A percentile compares a stretch with the other conserved stretches of the same genome.
Conservation (phyloP, 2,888 invertebrate species). For the Allolobophora icterica region DNA sequence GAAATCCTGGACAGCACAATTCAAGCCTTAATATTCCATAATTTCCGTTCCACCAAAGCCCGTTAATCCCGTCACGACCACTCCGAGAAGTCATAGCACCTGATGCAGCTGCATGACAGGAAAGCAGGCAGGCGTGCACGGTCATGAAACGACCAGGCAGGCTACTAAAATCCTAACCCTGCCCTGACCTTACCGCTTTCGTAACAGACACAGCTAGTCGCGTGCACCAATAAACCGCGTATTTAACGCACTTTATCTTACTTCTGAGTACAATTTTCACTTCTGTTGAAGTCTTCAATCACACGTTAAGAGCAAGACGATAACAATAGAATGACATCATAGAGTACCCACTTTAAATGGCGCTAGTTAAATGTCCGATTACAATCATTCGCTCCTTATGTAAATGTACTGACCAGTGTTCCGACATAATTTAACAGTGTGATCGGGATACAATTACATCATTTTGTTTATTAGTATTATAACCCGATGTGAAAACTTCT, state of each 20-base stretch:
- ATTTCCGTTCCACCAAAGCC: background rate
- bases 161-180: background rate
- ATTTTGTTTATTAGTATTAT: background rate
- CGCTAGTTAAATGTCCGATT: background rate
- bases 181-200: background rate
- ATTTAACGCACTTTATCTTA: background rate
- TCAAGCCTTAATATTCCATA: conserved; percentile 17
- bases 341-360: background rate
- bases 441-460: background rate
- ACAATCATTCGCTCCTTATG: background rate
- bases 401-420: background rate
- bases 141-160: background rate
- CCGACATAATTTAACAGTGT: background rate
- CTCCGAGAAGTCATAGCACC: background rate
- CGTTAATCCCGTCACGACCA: background rate
- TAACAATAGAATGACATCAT: background rate
- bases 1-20: background rate
- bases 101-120: background rate
- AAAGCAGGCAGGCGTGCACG: no score
- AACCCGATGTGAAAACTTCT: background rate
- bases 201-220: background rate
- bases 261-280: background rate
- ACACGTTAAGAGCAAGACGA: background rate
- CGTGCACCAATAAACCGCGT: background rate
- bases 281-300: background rate